phyloP scores from a whole-genome alignment of 2,888 invertebrate species.

The Megalurothrips usitatus region DNA sequence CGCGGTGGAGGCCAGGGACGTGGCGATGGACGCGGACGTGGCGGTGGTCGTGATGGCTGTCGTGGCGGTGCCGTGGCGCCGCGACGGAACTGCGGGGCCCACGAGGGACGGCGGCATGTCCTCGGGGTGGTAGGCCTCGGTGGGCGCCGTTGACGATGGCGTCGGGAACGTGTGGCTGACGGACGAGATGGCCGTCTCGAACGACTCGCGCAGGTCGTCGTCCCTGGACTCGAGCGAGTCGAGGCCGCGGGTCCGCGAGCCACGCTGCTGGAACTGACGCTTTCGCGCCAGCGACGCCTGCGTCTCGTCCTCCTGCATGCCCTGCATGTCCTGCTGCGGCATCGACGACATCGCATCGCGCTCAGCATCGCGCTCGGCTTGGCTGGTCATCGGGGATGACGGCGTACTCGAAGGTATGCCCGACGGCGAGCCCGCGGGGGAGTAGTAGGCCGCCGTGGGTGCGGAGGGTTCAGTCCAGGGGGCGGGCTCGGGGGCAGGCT shows the following conservation, averaged over 20 bases:
- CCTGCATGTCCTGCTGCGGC: slow-evolving; percentile 38
- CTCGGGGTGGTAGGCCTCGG: slow-evolving; percentile 29
- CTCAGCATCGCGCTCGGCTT: slow-evolving; percentile 33
- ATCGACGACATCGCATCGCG: slow-evolving; percentile 30
- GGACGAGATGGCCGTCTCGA: slow-evolving; percentile 53
- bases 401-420: neutral
- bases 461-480: neutral
- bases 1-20: slow-evolving; percentile 32
- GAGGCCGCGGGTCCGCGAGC: slow-evolving; percentile 48
- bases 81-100: slow-evolving; percentile 40
- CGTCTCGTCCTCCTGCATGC: slow-evolving; percentile 42
- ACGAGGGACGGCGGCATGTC: slow-evolving; percentile 39
- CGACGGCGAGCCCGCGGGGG: neutral
- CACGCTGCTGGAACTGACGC: slow-evolving; percentile 32
- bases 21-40: slow-evolving; percentile 43
- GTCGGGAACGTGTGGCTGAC: slow-evolving; percentile 43
- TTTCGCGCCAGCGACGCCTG: slow-evolving; percentile 35
- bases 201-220: slow-evolving; percentile 52
- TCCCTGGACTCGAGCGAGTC: slow-evolving; percentile 55
- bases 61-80: slow-evolving; percentile 44
- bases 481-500: neutral
- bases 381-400: slow-evolving; percentile 34
- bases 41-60: slow-evolving; percentile 46
- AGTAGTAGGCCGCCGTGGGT: neutral
- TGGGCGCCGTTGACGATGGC: slow-evolving; percentile 27